These are phyloP conservation scores for Ips nitidus DNA, from an alignment of 1,140 invertebrate genomes.

Conservation along the genomic window DNA sequence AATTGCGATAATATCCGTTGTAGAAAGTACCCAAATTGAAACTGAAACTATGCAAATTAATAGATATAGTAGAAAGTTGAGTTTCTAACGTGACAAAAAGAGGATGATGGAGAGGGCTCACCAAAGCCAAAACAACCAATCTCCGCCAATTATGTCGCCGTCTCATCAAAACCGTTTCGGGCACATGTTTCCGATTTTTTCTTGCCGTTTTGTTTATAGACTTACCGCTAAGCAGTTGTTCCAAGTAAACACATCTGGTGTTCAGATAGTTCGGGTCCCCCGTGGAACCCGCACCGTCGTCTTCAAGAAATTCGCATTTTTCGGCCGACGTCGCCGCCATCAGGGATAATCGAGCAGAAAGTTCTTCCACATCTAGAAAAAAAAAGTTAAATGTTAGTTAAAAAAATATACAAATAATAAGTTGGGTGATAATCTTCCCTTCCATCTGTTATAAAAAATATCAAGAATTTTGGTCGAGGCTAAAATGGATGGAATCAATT, in stretches of 20 bases:
- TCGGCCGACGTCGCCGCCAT: constrained; percentile 53
- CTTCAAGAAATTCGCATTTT: constrained; percentile 43
- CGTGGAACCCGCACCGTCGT: constrained; percentile 24
- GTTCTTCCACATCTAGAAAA: constrained; percentile 56
- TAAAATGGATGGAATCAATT: neutral
- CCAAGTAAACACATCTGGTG: constrained; percentile 49
- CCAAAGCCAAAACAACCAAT: too few relatives aligned
- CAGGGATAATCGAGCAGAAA: constrained; percentile 53
- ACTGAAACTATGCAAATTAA: neutral
- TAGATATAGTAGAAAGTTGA: neutral
- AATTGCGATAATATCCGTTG: neutral
- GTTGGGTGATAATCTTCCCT: neutral
- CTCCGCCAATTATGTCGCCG: too few relatives aligned
- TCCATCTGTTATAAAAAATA: neutral
- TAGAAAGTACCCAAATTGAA: neutral
- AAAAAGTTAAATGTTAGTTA: constrained; percentile 10
- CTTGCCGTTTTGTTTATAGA: constrained; percentile 18
- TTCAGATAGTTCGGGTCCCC: constrained; percentile 42
- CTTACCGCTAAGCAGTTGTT: constrained; percentile 49
- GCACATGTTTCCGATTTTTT: constrained; percentile 28
- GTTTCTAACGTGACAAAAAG: too few relatives aligned
- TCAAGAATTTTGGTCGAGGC: neutral
- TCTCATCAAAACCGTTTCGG: neutral
- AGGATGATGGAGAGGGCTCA: too few relatives aligned
- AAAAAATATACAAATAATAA: neutral